Conservation (phyloP, 2,888 invertebrate genomes). For the Saturnia japonica region DNA sequence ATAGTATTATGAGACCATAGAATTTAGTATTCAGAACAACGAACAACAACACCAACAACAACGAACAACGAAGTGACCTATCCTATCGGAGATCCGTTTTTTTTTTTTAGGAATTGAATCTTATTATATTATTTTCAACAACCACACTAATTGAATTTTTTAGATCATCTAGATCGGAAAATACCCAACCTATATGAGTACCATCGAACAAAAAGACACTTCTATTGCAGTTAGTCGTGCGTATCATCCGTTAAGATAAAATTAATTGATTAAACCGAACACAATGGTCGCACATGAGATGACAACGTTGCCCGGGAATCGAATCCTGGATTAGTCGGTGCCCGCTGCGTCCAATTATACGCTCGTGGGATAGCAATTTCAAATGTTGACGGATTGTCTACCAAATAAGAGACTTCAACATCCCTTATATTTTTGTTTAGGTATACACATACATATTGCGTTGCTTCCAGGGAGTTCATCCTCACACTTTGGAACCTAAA, state of each 20-base stretch:
- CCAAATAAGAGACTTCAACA: background rate
- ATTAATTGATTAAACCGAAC: constrained; percentile 40
- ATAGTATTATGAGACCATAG: no score
- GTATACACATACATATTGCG: background rate
- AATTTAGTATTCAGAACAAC: no score
- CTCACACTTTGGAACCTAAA: no score
- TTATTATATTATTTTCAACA: background rate
- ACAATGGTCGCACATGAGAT: constrained; percentile 41
- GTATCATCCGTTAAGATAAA: constrained; percentile 47
- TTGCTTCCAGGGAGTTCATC: background rate
- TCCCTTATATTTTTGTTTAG: background rate
- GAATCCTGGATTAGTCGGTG: constrained; percentile 30
- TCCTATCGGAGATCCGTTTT: no score
- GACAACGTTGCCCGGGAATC: constrained; percentile 31
- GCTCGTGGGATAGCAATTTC: constrained; percentile 20
- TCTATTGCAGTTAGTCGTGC: constrained; percentile 36
- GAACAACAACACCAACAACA: no score
- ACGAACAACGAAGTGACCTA: no score
- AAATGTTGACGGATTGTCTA: background rate
- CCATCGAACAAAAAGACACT: constrained; percentile 16
- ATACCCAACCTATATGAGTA: constrained; percentile 14
- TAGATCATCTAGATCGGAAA: constrained; percentile 5
- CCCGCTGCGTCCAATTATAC: constrained; percentile 24
- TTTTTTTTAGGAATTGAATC: background rate
- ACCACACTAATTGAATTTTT: background rate